These are phyloP conservation scores for Drosophila borborema DNA, from an alignment of 2,888 invertebrate genomes.

Conservation along the genomic window DNA sequence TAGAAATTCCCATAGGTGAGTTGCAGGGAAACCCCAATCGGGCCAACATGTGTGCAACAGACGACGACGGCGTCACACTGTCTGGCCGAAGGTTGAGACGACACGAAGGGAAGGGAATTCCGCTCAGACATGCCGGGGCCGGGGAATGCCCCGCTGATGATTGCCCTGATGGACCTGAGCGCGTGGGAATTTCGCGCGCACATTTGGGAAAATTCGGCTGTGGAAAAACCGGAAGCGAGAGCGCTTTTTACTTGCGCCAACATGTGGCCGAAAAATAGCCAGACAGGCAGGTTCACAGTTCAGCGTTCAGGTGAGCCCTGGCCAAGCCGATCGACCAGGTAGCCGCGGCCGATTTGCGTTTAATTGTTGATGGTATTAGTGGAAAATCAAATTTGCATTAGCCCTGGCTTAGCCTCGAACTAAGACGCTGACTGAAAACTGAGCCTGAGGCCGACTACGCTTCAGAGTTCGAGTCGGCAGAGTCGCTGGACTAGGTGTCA, in stretches of 20 bases:
- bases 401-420: conserved; percentile 23
- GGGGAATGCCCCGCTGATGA: conserved; percentile 60
- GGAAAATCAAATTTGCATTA: conserved; percentile 76
- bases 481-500: conserved; percentile 69
- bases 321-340: not conserved
- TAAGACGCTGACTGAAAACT: conserved; percentile 5
- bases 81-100: conserved; percentile 38
- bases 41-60: conserved; percentile 79
- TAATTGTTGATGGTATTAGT: conserved; percentile 82
- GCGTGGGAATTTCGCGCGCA: conserved; percentile 77
- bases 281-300: not conserved
- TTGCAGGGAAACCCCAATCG: conserved; percentile 65
- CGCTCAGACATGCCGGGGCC: conserved; percentile 44
- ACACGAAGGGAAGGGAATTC: conserved; percentile 69
- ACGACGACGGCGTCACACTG: conserved; percentile 62
- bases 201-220: conserved; percentile 64
- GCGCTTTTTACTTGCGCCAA: conserved; percentile 67
- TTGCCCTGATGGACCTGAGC: conserved; percentile 37
- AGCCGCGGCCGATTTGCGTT: conserved; percentile 56
- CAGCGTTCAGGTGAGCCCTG: not conserved
- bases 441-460: not conserved
- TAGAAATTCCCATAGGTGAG: conserved; percentile 73
- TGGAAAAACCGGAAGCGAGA: conserved; percentile 75
- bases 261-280: conserved; percentile 67
- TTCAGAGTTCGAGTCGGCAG: too few relatives aligned